A percentile compares a stretch with the other conserved stretches of the same genome.
Evolutionary conservation across 2,888 invertebrate genomes (phyloP).

Genomic region (Eumacrocentrus americanus): DNA sequence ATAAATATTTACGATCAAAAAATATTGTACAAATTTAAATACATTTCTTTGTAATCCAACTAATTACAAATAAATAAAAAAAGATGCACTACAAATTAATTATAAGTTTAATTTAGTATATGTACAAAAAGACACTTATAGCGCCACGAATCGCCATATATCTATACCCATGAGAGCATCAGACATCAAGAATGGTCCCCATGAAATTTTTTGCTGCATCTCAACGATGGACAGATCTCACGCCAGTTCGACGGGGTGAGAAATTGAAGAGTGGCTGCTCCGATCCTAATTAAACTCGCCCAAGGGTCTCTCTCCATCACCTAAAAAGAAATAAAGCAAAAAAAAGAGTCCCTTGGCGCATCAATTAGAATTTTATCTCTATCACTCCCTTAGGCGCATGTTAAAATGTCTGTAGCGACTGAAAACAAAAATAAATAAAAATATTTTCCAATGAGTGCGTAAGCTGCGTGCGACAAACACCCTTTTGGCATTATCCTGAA

Average conservation of each 20-base stretch:
- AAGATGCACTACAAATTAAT: too few relatives aligned
- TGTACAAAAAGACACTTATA: too few relatives aligned
- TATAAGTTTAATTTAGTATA: background rate
- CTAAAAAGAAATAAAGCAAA: background rate
- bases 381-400: constrained; percentile 5
- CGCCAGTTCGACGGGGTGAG: constrained; percentile 39
- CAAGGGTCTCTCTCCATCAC: constrained; percentile 19
- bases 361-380: constrained; percentile 19
- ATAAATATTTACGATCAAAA: too few relatives aligned
- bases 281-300: constrained; percentile 43
- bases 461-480: constrained; percentile 10
- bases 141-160: background rate
- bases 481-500: constrained; percentile 25
- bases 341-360: background rate
- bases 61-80: too few relatives aligned
- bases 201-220: constrained; percentile 26
- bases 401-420: background rate
- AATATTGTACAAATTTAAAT: too few relatives aligned
- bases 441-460: background rate
- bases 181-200: constrained; percentile 16
- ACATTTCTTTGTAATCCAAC: too few relatives aligned
- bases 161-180: background rate
- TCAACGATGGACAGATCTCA: constrained; percentile 26
- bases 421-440: background rate
- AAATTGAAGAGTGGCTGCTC: constrained; percentile 45